phyloP scores from a whole-genome alignment of 2,888 invertebrate genomes.

The Blastobasis lacticolella region DNA sequence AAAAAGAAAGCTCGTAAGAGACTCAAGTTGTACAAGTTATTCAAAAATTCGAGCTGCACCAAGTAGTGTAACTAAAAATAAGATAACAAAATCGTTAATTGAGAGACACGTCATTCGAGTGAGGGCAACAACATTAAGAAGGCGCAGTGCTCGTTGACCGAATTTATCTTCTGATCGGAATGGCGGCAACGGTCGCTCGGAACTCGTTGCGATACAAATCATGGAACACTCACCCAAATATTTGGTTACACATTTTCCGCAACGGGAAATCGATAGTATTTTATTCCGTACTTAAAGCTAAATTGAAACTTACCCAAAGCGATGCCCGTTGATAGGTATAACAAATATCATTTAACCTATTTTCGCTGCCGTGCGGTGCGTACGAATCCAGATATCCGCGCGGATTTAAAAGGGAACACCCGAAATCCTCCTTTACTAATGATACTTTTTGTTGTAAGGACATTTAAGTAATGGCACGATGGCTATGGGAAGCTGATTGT shows the following conservation, averaged over 20 bases:
- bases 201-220: constrained; percentile 27
- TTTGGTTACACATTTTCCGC: constrained; percentile 21
- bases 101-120: constrained; percentile 37
- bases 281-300: background rate
- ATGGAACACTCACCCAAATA: constrained; percentile 27
- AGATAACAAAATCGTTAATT: constrained; percentile 31
- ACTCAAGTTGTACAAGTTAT: no score
- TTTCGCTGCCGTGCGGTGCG: background rate
- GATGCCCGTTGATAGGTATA: background rate
- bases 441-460: constrained; percentile 5
- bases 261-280: background rate
- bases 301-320: background rate
- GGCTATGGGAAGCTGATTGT: constrained; percentile 35
- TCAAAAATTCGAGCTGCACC: no score
- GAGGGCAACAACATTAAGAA: constrained; percentile 28
- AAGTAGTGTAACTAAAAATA: no score
- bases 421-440: constrained; percentile 3
- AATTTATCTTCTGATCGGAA: constrained; percentile 39
- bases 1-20: no score
- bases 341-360: background rate
- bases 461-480: constrained; percentile 8
- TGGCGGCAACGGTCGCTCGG: constrained; percentile 19
- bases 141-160: constrained; percentile 40
- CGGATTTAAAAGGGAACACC: background rate
- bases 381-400: background rate